Base-by-base conservation (phyloP, 2,797 vertebrate genomes). In the Chelidonichthys spinosus region DNA sequence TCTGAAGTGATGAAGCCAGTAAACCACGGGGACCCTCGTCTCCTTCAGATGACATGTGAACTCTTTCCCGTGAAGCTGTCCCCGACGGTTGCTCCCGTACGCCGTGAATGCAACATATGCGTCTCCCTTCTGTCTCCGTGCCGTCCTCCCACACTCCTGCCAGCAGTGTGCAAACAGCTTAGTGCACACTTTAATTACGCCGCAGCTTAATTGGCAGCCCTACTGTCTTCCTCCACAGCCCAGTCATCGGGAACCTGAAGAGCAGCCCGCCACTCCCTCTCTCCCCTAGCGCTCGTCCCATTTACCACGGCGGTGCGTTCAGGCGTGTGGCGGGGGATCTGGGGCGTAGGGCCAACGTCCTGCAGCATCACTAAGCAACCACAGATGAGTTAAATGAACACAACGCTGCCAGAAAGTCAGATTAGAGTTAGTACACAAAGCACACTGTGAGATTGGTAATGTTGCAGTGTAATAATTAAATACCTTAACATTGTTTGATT, bases 81-180 rank as follows among this genome's bases (percentile, higher is more conserved):
- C 25, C 71, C 42, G 58, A 54, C 68, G 54, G 50, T 62, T 47
- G 1, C 43, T 79, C 50, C 53, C 55, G 40, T 65, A 40, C 76
- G 76, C 78, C 36, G 17, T 84, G 62, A 85, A 53, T 7, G 74
- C 75, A 77, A 78, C 83, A 82, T 76, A 80, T 61, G 74, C 8
- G 53, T 62, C 68, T 68, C 64, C 73, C 74, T 18, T 68, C 72
- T 81, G 63, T 84, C 78, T 59, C 67, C 55, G 14, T 14, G 49
- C 43, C 11, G 59, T 73, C 85, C 76, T 68, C 76, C 83, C 77
- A 74, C 83, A 52, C 76, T 70, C 14, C 67, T 81, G 54, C 67
- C 72, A 70, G 56, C n/a, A 60, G 74, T 71, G 78, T 83, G 79
- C 72, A 68, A 85, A 85, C 89, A 85, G 85, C 72, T 77, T 43